These are phyloP conservation scores for Phyto melanocephala DNA, from an alignment of 2,888 invertebrate species.

Conservation along the genomic window DNA sequence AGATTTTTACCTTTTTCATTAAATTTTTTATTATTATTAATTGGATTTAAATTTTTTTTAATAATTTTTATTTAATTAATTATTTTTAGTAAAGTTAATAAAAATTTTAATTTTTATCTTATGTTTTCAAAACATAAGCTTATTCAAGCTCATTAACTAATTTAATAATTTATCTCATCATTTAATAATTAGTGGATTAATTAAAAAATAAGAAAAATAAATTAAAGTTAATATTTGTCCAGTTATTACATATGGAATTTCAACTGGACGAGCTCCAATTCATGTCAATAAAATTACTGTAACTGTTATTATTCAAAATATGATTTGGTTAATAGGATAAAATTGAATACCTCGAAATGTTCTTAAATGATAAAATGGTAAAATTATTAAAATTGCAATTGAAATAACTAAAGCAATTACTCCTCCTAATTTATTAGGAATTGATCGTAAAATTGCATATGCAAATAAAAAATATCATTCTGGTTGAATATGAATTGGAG, in stretches of 20 bases:
- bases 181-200: conserved; percentile 80
- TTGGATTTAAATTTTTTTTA: conserved; percentile 80
- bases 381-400: conserved; percentile 83
- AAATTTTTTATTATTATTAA: conserved; percentile 83
- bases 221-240: conserved; percentile 82
- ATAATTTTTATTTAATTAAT: conserved; percentile 77
- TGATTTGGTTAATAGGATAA: conserved; percentile 82
- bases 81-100: conserved; percentile 81
- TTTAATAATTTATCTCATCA: conserved; percentile 80
- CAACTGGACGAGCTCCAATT: conserved; percentile 85
- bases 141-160: conserved; percentile 84
- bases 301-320: conserved; percentile 82
- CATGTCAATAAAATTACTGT: conserved; percentile 84
- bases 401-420: conserved; percentile 81
- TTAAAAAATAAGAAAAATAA: conserved; percentile 82
- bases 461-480: conserved; percentile 93
- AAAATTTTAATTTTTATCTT: conserved; percentile 82
- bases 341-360: conserved; percentile 82
- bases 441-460: conserved; percentile 88
- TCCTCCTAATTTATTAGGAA: conserved; percentile 89
- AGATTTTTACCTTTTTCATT: conserved; percentile 83
- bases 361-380: conserved; percentile 82
- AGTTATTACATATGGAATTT: conserved; percentile 83
- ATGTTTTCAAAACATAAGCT: conserved; percentile 86
- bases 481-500: conserved; percentile 88